Evolutionary conservation across 2,797 vertebrate genomes (phyloP).

Genomic region (Mallotus villosus): DNA sequence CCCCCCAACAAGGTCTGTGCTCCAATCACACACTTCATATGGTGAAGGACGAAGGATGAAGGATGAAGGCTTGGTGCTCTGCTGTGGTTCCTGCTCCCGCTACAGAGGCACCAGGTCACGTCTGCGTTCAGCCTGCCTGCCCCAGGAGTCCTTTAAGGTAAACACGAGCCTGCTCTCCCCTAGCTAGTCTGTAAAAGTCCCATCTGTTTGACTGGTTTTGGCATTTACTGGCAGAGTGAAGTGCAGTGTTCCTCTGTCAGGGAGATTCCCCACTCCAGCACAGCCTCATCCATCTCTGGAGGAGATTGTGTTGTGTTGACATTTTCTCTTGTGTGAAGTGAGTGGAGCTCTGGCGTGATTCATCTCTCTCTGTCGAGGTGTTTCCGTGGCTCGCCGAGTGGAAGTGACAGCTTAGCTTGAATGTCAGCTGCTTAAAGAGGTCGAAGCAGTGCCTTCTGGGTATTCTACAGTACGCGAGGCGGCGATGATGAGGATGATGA

Average conservation of each 20-base stretch:
- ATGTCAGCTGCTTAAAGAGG: constrained; percentile 62
- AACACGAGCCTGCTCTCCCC: constrained; percentile 24
- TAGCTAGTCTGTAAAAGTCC: constrained; percentile 2
- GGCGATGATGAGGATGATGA: constrained; percentile 64
- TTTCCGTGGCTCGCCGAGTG: constrained; percentile 54
- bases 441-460: constrained; percentile 59
- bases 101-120: background rate
- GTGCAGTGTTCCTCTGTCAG: constrained; percentile 41
- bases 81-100: background rate
- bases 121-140: too few species aligned
- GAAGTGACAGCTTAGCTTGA: constrained; percentile 66
- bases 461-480: constrained; percentile 47
- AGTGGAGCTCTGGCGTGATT: constrained; percentile 65
- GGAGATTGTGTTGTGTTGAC: constrained; percentile 64
- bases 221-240: constrained; percentile 55
- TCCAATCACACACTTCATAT: constrained; percentile 36
- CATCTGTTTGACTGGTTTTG: constrained; percentile 44
- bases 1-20: constrained; percentile 42
- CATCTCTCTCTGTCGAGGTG: constrained; percentile 67
- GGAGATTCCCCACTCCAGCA: constrained; percentile 44
- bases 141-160: background rate
- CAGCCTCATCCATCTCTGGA: constrained; percentile 64
- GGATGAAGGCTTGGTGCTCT: background rate
- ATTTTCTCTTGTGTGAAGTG: constrained; percentile 66
- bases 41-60: constrained; percentile 20